Evolutionary conservation across 1,140 invertebrate species (phyloP).

Genomic region (Drosophila sproati): DNA sequence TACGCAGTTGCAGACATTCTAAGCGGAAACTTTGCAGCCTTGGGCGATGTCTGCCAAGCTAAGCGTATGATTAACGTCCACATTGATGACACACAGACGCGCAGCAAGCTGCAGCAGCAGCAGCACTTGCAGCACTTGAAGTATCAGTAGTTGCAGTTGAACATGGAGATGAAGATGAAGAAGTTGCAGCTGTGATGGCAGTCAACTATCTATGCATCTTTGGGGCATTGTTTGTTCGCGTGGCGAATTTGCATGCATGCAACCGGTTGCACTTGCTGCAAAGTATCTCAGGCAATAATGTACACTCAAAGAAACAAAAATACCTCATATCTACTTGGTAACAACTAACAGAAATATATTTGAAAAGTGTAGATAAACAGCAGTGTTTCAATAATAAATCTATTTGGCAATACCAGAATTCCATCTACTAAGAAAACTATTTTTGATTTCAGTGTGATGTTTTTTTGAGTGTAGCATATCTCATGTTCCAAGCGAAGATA

Average conservation of each 20-base stretch:
- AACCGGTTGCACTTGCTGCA: slow-evolving; percentile 63
- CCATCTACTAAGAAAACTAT: too few species aligned
- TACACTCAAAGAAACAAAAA: too few species aligned
- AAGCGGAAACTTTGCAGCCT: slow-evolving; percentile 47
- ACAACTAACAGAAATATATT: too few species aligned
- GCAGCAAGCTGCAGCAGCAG: slow-evolving; percentile 23
- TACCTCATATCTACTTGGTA: too few species aligned
- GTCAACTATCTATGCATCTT: neutral
- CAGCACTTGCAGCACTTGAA: slow-evolving; percentile 2
- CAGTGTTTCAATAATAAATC: too few species aligned
- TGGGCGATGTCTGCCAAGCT: slow-evolving; percentile 73
- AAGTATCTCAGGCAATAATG: too few species aligned
- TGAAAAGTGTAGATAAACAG: too few species aligned
- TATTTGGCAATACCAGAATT: too few species aligned
- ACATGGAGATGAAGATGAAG: slow-evolving; percentile 2
- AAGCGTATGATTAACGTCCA: slow-evolving; percentile 82
- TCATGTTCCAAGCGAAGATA: slow-evolving; percentile 28
- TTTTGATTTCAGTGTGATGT: neutral
- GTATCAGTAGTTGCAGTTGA: neutral
- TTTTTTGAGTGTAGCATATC: neutral
- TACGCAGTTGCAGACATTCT: slow-evolving; percentile 51
- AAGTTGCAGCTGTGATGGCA: slow-evolving; percentile 29
- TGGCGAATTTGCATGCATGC: slow-evolving; percentile 74
- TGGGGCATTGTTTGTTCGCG: slow-evolving; percentile 69
- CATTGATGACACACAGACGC: slow-evolving; percentile 71